Evolutionary conservation across 2,888 invertebrate genomes (phyloP), one percentile per base, ranked within the genome.

Genomic region (Xanthostigma xanthostigma): DNA sequence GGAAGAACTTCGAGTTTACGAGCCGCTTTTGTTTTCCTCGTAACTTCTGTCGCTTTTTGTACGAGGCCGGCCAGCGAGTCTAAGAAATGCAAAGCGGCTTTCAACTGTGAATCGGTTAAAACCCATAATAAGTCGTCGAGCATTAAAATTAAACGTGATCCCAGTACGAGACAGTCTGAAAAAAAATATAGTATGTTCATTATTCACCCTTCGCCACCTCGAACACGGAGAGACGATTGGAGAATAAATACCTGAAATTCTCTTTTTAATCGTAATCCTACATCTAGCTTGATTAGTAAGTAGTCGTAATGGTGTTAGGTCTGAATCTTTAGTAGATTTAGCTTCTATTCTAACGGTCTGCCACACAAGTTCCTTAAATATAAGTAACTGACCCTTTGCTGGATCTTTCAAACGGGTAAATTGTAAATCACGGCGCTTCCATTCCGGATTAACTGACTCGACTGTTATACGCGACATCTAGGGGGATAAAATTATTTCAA

Each of bases 321-420:
- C 78, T 57, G 74, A 74, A 62, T 84, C 83, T 61, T 77, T 76
- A 44, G 83, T 83, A 50, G 91, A 89, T 60, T 82, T 86, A 10
- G 96, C 96, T 69, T 97, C 96, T 61, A 97, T 88, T 53, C 95
- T 76, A 14, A 97, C 82, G 45, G 92, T 91, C 69, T 97, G 95
- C 97, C 98, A 98, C 63, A 90, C 88, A 48, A 97, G 70, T 70
- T 93, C 90, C 75, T 98, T 98, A 70, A 97, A 98, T 62, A 97
- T 87, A 54, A 98, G 75, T 54, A 97, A 73, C 60, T 95, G 89
- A 40, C 91, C 91, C 53, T 84, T 81, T 53, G 84, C 81, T 3
- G 85, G 78, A 62, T 95, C 93, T 68, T 94, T 91, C 56, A 98
- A 76, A 59, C 95, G 79, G 44, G 96, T 95, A 70, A 87, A 78